phyloP scores from a whole-genome alignment of 2,113 vertebrate genomes.

The Lepidothrix coronata region DNA sequence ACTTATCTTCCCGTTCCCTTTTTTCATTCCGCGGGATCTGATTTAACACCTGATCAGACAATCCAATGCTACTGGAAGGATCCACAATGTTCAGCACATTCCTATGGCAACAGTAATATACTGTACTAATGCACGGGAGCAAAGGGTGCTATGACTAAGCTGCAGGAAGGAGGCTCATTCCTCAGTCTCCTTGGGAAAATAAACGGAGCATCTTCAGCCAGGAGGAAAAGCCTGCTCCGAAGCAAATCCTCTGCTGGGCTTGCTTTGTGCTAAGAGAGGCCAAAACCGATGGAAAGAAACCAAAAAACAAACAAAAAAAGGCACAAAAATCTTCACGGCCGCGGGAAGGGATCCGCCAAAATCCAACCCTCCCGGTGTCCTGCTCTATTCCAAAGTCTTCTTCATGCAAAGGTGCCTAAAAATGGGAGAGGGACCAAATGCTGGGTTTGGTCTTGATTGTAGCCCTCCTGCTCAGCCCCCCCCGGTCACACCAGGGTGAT shows the following conservation, averaged over 20 bases:
- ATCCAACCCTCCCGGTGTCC: slow-evolving; percentile 54
- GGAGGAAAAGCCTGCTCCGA: slow-evolving; percentile 3
- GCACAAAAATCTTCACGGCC: slow-evolving; percentile 75
- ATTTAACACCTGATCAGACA: slow-evolving; percentile 77
- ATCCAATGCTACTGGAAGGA: slow-evolving; percentile 78
- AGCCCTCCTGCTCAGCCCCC: slow-evolving; percentile 23
- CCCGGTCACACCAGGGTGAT: slow-evolving; percentile 92
- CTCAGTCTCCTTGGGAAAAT: slow-evolving; percentile 50
- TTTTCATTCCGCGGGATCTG: slow-evolving; percentile 66
- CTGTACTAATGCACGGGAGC: slow-evolving; percentile 90
- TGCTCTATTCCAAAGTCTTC: slow-evolving; percentile 65
- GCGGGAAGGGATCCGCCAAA: slow-evolving; percentile 53
- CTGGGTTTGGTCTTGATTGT: slow-evolving; percentile 68
- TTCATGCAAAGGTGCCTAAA: slow-evolving; percentile 82
- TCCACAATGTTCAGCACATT: slow-evolving; percentile 77
- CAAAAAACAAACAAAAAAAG: slow-evolving; percentile 69
- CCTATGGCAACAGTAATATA: slow-evolving; percentile 98
- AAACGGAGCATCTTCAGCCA: slow-evolving; percentile 44
- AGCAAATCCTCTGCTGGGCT: neutral
- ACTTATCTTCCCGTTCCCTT: slow-evolving; percentile 66
- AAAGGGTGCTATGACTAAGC: slow-evolving; percentile 75
- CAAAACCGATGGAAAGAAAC: slow-evolving; percentile 64
- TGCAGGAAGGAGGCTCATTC: slow-evolving; percentile 64
- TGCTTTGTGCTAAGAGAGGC: slow-evolving; percentile 74
- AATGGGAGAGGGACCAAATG: slow-evolving; percentile 58